Evolutionary conservation across 1,140 invertebrate genomes (phyloP).

Genomic region (Microplitis mediator): DNA sequence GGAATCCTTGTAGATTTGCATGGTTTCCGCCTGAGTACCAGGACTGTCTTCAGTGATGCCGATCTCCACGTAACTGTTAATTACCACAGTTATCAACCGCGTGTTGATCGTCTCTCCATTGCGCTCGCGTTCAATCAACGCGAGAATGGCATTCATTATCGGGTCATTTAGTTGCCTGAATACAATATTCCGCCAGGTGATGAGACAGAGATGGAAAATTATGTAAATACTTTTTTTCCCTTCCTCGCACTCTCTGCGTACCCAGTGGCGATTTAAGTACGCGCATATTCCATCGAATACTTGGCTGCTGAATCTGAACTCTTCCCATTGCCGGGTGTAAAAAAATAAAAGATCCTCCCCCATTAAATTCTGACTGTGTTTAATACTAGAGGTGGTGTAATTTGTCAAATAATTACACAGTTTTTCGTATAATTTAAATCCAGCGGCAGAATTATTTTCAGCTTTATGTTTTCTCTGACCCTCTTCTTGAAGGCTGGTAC

Average conservation of each 20-base stretch:
- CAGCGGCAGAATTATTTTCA: conserved; percentile 89
- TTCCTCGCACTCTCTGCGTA: conserved; percentile 96
- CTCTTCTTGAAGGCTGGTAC: conserved; percentile 90
- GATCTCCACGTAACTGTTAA: conserved; percentile 79
- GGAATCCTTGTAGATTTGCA: conserved; percentile 87
- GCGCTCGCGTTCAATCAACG: conserved; percentile 93
- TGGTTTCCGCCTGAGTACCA: conserved; percentile 73
- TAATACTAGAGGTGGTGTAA: conserved; percentile 72
- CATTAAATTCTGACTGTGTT: conserved; percentile 91
- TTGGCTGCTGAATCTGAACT: conserved; percentile 97
- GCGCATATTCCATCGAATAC: conserved; percentile 97
- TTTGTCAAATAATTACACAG: conserved; percentile 88
- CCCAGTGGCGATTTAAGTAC: conserved; percentile 99
- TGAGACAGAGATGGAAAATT: conserved; percentile 95
- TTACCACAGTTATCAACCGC: conserved; percentile 90
- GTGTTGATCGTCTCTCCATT: conserved; percentile 98
- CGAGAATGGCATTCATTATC: conserved; percentile 95
- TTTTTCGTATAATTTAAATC: conserved; percentile 94
- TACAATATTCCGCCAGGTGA: conserved; percentile 95
- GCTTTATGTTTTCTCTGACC: conserved; percentile 57
- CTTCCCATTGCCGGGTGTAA: conserved; percentile 97
- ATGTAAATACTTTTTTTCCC: conserved; percentile 96
- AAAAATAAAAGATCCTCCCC: conserved; percentile 93
- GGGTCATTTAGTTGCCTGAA: conserved; percentile 86
- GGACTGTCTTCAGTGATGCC: conserved; percentile 94